These are phyloP conservation scores for Thereva nobilitata DNA, from an alignment of 2,888 invertebrate genomes.

Conservation along the genomic window DNA sequence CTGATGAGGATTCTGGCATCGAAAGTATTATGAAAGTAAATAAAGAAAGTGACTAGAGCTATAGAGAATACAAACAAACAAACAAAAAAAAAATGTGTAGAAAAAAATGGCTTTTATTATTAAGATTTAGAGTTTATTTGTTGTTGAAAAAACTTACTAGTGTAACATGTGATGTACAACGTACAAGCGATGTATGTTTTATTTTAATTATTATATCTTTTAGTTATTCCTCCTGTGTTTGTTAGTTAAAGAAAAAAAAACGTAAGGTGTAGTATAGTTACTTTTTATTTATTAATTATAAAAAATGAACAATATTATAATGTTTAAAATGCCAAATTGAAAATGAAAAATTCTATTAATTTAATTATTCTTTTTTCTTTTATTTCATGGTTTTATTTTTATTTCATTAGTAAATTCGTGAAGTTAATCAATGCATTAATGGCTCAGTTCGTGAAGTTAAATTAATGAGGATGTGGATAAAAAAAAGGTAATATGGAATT, in stretches of 20 bases:
- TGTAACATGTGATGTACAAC: constrained; percentile 22
- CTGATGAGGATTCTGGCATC: constrained; percentile 47
- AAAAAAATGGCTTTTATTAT: constrained; percentile 8
- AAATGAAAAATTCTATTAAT: neutral
- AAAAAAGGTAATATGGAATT: too few species aligned
- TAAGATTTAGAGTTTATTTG: constrained; percentile 20
- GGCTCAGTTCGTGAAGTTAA: too few species aligned
- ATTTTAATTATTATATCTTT: neutral
- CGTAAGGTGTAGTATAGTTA: too few species aligned
- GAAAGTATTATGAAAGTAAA: constrained; percentile 45
- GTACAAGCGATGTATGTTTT: constrained; percentile 26
- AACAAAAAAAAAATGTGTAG: neutral
- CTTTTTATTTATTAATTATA: too few species aligned
- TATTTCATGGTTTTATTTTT: neutral
- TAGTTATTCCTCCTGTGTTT: constrained; percentile 15
- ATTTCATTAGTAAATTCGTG: neutral
- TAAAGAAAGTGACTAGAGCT: constrained; percentile 35
- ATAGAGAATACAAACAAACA: neutral
- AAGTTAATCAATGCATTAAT: neutral
- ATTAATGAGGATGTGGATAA: too few species aligned
- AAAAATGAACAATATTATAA: too few species aligned
- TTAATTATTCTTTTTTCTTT: neutral
- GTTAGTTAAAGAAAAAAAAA: neutral
- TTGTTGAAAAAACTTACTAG: constrained; percentile 22
- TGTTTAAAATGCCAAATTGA: constrained; percentile 29